These are phyloP conservation scores for Aphelocoma californica DNA, from an alignment of 2,797 vertebrate genomes.

Conservation along the genomic window DNA sequence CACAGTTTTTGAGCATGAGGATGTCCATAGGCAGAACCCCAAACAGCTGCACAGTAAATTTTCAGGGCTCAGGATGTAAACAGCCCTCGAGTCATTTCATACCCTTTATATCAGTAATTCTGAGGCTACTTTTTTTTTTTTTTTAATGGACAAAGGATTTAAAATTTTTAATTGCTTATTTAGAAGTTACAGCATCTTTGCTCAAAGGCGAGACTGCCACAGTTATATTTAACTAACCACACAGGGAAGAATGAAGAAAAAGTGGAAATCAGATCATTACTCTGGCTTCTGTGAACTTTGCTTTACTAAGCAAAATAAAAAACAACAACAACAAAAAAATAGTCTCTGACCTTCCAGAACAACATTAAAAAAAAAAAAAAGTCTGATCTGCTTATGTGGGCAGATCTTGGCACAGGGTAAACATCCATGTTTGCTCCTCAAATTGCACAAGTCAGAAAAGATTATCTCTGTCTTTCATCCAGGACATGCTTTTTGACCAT, in stretches of 20 bases:
- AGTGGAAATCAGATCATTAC: neutral
- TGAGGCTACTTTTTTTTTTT: neutral
- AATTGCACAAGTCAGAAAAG: slow-evolving; percentile 30
- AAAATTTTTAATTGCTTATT: neutral
- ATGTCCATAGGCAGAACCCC: neutral
- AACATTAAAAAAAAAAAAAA: neutral
- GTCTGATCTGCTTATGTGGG: slow-evolving; percentile 44
- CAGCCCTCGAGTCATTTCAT: rapidly evolving
- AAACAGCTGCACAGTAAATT: neutral
- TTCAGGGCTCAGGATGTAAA: neutral
- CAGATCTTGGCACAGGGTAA: slow-evolving; percentile 54
- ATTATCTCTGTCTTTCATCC: neutral
- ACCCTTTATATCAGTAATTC: neutral
- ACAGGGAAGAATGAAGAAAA: neutral
- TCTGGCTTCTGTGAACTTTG: slow-evolving; percentile 26
- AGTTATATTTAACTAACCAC: neutral
- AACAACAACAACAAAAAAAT: neutral
- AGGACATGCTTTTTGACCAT: neutral
- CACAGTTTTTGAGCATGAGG: neutral
- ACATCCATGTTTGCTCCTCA: slow-evolving; percentile 55
- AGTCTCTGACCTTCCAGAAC: slow-evolving; percentile 36
- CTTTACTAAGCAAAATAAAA: slow-evolving; percentile 14
- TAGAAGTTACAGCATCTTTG: neutral
- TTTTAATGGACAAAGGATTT: neutral
- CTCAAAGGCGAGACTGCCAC: neutral